phyloP scores from a whole-genome alignment of 2,113 vertebrate species.

The Scartelaos histophorus region DNA sequence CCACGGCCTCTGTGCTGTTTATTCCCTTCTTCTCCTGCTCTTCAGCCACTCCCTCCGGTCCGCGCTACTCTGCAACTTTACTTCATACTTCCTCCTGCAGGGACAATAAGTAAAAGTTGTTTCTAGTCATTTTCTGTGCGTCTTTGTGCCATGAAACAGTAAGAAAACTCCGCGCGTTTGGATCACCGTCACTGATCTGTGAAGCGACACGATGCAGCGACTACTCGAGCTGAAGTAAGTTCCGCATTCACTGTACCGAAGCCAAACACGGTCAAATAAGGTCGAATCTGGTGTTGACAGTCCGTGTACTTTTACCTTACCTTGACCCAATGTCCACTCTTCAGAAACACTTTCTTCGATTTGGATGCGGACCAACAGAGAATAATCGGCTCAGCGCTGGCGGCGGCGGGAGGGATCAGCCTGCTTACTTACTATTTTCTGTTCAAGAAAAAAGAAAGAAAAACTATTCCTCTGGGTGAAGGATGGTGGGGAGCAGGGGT shows the following conservation, averaged over 20 bases:
- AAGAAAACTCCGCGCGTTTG: background rate
- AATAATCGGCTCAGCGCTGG: constrained; percentile 68
- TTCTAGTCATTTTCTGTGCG: background rate
- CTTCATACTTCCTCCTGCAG: background rate
- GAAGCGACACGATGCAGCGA: constrained; percentile 40
- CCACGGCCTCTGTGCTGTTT: background rate
- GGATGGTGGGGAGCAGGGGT: constrained; percentile 85
- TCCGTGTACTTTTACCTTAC: no score
- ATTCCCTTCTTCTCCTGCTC: background rate
- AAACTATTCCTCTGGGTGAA: constrained; percentile 78
- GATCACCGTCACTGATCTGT: constrained; percentile 4
- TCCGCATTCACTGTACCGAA: background rate
- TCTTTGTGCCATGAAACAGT: background rate
- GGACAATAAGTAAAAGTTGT: background rate
- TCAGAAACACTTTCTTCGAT: constrained; percentile 58
- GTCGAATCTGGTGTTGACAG: background rate
- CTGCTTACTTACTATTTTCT: constrained; percentile 68
- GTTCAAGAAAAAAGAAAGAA: constrained; percentile 59
- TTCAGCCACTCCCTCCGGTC: background rate
- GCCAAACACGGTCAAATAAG: background rate
- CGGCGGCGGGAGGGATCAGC: constrained; percentile 71
- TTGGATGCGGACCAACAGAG: constrained; percentile 57
- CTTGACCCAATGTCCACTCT: background rate
- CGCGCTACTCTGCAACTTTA: background rate
- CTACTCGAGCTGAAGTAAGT: constrained; percentile 58